phyloP scores from a whole-genome alignment of 2,888 invertebrate species.

The Coelinius sp. region DNA sequence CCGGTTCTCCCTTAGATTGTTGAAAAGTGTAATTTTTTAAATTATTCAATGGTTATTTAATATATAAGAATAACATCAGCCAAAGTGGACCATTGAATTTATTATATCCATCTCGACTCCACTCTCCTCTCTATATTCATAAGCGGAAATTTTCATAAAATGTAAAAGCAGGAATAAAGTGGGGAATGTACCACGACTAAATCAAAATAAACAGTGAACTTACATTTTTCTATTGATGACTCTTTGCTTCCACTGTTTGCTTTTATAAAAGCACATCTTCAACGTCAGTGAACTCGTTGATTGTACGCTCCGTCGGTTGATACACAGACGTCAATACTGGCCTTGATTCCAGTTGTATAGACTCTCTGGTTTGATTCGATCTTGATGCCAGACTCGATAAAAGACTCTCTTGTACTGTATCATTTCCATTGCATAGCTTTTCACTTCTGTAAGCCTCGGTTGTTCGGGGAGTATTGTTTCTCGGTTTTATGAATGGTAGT shows the following conservation, averaged over 20 bases:
- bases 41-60: no score
- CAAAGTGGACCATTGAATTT: no score
- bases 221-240: constrained; percentile 3
- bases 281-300: constrained; percentile 38
- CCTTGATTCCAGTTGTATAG: constrained; percentile 60
- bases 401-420: constrained; percentile 80
- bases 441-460: constrained; percentile 77
- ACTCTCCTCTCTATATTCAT: neutral
- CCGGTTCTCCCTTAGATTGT: no score
- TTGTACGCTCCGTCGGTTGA: constrained; percentile 32
- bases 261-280: constrained; percentile 43
- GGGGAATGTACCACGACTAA: neutral
- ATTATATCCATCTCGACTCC: no score
- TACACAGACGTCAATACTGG: constrained; percentile 37
- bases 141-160: neutral
- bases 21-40: no score
- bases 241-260: neutral
- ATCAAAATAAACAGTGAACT: constrained; percentile 8
- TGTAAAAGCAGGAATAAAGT: neutral
- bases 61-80: no score
- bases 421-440: constrained; percentile 82
- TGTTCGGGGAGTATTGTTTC: constrained; percentile 73
- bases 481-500: constrained; percentile 63
- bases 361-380: constrained; percentile 57
- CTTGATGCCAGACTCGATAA: constrained; percentile 68